Evolutionary conservation across 2,888 invertebrate genomes (phyloP).

Genomic region (Hirtodrosophila cameraria): DNA sequence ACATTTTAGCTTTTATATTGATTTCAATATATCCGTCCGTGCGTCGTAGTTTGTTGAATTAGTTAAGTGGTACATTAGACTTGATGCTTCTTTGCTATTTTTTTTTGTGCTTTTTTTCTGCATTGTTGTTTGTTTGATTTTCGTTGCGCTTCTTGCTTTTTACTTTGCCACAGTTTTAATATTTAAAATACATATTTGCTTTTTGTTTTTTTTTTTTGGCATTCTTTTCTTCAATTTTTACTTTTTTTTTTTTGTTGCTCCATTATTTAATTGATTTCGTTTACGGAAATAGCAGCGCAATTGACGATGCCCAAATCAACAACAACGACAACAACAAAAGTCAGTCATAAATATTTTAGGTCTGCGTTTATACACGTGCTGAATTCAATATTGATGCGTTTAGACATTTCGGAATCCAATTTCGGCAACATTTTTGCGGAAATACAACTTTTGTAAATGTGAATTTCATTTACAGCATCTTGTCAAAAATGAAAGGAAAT

Average conservation of each 20-base stretch:
- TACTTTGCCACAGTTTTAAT: slow-evolving; percentile 19
- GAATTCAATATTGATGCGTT: neutral
- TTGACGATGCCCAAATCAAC: slow-evolving; percentile 53
- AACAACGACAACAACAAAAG: too few relatives aligned
- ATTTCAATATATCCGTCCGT: slow-evolving; percentile 55
- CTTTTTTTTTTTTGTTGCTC: slow-evolving; percentile 30
- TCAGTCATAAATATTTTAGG: neutral
- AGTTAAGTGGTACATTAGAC: slow-evolving; percentile 73
- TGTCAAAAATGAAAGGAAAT: too few relatives aligned
- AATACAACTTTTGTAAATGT: too few relatives aligned
- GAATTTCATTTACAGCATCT: too few relatives aligned
- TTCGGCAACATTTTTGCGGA: too few relatives aligned
- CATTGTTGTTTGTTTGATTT: slow-evolving; percentile 31
- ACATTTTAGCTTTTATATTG: slow-evolving; percentile 41
- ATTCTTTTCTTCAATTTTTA: slow-evolving; percentile 22
- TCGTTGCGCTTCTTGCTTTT: slow-evolving; percentile 17
- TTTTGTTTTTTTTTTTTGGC: slow-evolving; percentile 49
- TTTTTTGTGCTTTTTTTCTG: slow-evolving; percentile 29
- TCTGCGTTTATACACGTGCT: slow-evolving; percentile 13
- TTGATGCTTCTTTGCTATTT: slow-evolving; percentile 30
- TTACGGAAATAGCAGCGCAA: slow-evolving; percentile 71
- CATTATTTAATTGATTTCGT: slow-evolving; percentile 74
- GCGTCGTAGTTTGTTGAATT: slow-evolving; percentile 76
- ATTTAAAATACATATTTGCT: slow-evolving; percentile 58
- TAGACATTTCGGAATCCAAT: too few relatives aligned